Percentiles rank a stretch among this genome's conserved stretches.
Evolutionary conservation across 2,888 invertebrate species (phyloP).

Genomic region (Scrobipalpa costella): DNA sequence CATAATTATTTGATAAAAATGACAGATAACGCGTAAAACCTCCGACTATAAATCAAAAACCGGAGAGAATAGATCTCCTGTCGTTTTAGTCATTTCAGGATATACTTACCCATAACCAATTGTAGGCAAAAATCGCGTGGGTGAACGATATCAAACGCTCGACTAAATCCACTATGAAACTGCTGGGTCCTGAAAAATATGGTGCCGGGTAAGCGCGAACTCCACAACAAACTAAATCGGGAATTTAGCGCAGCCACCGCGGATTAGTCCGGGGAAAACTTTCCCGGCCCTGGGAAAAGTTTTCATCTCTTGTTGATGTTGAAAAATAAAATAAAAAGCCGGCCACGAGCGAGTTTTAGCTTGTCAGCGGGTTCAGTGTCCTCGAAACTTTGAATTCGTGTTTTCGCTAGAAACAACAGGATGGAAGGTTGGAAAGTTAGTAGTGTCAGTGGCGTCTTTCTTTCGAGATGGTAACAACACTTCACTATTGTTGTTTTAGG

Average conservation of each 20-base stretch:
- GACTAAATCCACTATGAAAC: slow-evolving; percentile 64
- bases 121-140: slow-evolving; percentile 46
- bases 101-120: too few relatives aligned
- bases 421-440: background rate
- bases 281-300: slow-evolving; percentile 62
- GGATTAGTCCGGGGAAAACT: slow-evolving; percentile 73
- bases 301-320: slow-evolving; percentile 73
- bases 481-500: background rate
- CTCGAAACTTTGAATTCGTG: background rate
- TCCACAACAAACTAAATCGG: slow-evolving; percentile 72
- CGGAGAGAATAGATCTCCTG: too few relatives aligned
- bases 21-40: too few relatives aligned
- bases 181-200: slow-evolving; percentile 71
- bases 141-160: slow-evolving; percentile 68
- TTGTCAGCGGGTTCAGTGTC: slow-evolving; percentile 6
- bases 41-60: too few relatives aligned
- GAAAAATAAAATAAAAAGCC: slow-evolving; percentile 51
- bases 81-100: too few relatives aligned
- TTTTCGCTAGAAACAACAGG: background rate
- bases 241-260: slow-evolving; percentile 69
- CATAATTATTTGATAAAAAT: too few relatives aligned
- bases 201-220: slow-evolving; percentile 64
- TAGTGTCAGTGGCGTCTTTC: background rate
- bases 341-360: background rate
- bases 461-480: background rate